These are phyloP conservation scores for Peromyscus maniculatus DNA, from an alignment of 2,113 vertebrate species.

Conservation along the genomic window DNA sequence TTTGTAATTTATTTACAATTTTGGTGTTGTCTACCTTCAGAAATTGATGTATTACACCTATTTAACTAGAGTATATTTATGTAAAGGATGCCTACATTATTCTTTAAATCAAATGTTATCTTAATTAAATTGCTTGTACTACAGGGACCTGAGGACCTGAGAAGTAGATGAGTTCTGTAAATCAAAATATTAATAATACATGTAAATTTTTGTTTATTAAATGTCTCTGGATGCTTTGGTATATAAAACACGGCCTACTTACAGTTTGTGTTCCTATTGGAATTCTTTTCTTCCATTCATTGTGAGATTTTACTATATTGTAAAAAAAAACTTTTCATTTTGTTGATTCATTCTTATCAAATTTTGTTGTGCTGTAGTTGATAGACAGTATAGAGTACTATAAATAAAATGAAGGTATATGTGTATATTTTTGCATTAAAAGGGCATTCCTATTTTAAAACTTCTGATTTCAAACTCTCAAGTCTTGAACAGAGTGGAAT, in stretches of 20 bases:
- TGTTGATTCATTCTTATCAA: neutral
- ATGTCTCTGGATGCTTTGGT: constrained; percentile 42
- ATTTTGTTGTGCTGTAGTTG: neutral
- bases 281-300: neutral
- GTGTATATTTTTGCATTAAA: neutral
- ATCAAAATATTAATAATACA: constrained; percentile 71
- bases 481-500: neutral
- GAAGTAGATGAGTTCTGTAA: constrained; percentile 66
- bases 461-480: neutral
- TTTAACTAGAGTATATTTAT: constrained; percentile 58
- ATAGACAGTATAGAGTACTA: neutral
- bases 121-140: constrained; percentile 76
- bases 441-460: neutral
- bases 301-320: neutral
- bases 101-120: constrained; percentile 67
- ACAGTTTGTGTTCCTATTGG: neutral
- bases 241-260: neutral
- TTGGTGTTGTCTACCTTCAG: constrained; percentile 4
- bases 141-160: neutral
- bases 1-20: constrained; percentile 45
- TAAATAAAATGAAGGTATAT: neutral
- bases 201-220: constrained; percentile 60
- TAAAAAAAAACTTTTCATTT: neutral
- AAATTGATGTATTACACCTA: constrained; percentile 61
- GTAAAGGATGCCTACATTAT: neutral